Percentiles rank a stretch among this genome's conserved stretches.
Evolutionary conservation across 23 tunicate species (phyloP).

Genomic region (Phallusia fumigata): DNA sequence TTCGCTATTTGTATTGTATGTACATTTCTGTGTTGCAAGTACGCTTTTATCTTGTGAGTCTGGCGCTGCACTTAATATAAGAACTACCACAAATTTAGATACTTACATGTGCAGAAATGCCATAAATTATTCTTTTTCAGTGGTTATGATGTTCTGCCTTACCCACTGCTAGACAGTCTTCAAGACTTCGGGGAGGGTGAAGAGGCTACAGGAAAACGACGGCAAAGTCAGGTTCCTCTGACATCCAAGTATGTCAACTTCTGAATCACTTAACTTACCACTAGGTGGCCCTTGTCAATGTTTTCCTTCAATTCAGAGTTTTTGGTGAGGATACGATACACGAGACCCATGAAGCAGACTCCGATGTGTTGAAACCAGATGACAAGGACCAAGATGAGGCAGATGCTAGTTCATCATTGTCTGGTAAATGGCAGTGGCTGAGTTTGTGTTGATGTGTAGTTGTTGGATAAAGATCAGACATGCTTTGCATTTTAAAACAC

Average conservation of each 20-base stretch:
- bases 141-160: constrained; percentile 80
- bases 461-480: too few species aligned
- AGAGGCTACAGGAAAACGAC: constrained; percentile 1
- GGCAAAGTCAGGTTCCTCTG: constrained; percentile 12
- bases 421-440: constrained; percentile 6
- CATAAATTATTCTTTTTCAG: constrained; percentile 12
- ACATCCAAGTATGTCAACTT: constrained; percentile 5
- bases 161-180: constrained; percentile 52
- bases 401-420: constrained; percentile 27
- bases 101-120: too few species aligned
- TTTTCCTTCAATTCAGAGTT: constrained; percentile 3
- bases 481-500: too few species aligned
- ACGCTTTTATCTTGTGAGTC: too few species aligned
- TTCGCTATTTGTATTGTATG: too few species aligned
- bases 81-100: too few species aligned
- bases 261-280: neutral
- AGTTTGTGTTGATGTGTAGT: too few species aligned
- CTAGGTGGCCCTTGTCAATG: neutral
- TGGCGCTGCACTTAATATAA: too few species aligned
- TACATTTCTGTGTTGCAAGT: too few species aligned
- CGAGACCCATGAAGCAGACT: constrained; percentile 23
- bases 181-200: constrained; percentile 22
- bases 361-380: constrained; percentile 26
- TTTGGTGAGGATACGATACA: constrained; percentile 42
- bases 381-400: constrained; percentile 13